A percentile compares a stretch with the other conserved stretches of the same genome.
These are phyloP conservation scores for Heliconius erato DNA, from an alignment of 2,888 invertebrate genomes.

Conservation along the genomic window DNA sequence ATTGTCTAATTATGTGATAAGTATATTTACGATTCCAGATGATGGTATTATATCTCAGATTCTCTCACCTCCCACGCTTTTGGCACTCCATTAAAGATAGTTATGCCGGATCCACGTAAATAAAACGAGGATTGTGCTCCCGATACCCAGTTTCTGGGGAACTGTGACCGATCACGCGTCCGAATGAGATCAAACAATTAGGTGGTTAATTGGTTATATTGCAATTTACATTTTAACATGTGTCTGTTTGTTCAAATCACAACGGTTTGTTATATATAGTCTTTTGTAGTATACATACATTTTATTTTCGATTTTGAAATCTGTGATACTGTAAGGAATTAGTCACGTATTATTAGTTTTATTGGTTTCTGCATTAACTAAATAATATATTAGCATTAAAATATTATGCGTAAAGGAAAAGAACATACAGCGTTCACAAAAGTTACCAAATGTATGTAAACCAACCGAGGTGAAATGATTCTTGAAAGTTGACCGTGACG, in stretches of 20 bases:
- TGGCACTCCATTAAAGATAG: slow-evolving; percentile 75
- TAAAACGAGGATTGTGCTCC: slow-evolving; percentile 78
- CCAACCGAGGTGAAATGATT: slow-evolving; percentile 12
- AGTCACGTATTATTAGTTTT: not conserved
- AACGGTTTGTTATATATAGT: not conserved
- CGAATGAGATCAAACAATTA: slow-evolving; percentile 17
- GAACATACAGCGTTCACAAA: not conserved
- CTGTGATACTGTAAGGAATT: not conserved
- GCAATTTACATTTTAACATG: not conserved
- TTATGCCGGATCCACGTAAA: slow-evolving; percentile 79
- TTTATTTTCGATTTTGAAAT: too few relatives aligned
- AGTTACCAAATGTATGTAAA: slow-evolving; percentile 1
- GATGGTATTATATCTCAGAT: slow-evolving; percentile 60
- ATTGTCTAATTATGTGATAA: slow-evolving; percentile 48
- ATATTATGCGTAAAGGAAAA: not conserved
- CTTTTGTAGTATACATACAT: too few relatives aligned
- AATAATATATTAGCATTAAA: not conserved
- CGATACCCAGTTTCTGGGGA: slow-evolving; percentile 78
- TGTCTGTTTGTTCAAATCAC: not conserved
- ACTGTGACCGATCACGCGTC: slow-evolving; percentile 57
- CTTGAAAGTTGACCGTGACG: slow-evolving; percentile 26
- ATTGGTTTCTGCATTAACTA: not conserved
- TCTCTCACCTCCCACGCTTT: slow-evolving; percentile 76
- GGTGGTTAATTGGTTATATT: not conserved
- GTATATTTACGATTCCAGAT: slow-evolving; percentile 57